Conservation (phyloP, 2,113 vertebrate genomes). For the Prietella phreatophila region DNA sequence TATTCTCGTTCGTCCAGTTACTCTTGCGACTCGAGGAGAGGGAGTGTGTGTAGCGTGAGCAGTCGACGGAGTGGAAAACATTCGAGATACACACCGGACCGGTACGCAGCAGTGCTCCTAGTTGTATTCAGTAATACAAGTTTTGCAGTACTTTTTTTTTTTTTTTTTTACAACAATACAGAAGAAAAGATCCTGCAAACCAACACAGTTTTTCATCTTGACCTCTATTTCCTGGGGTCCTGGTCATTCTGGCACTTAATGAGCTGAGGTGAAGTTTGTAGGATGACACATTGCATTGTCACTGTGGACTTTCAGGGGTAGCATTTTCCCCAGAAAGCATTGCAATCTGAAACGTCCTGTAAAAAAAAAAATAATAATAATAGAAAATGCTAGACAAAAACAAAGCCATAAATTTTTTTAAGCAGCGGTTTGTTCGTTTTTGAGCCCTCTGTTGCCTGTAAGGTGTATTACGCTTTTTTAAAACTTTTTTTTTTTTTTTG, state of each 20-base stretch:
- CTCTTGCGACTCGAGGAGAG: conserved; percentile 78
- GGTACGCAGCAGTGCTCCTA: conserved; percentile 81
- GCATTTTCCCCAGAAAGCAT: background rate
- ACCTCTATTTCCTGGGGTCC: background rate
- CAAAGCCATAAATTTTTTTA: background rate
- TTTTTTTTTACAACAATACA: background rate
- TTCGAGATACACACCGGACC: conserved; percentile 80
- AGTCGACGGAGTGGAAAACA: conserved; percentile 81
- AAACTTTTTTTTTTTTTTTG: background rate
- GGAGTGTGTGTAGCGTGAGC: conserved; percentile 76
- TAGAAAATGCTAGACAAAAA: background rate
- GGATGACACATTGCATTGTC: background rate
- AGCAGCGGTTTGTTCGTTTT: background rate
- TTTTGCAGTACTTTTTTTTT: no score
- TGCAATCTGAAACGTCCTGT: background rate
- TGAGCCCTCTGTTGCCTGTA: background rate
- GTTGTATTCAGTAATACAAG: background rate
- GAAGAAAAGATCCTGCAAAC: background rate
- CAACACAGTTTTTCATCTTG: background rate
- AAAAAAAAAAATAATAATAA: background rate
- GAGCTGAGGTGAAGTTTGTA: background rate
- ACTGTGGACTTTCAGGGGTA: background rate
- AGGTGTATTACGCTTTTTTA: background rate
- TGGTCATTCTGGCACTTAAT: background rate
- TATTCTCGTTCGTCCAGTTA: conserved; percentile 84